phyloP scores from a whole-genome alignment of 2,888 invertebrate genomes.

The Eudemis profundana region DNA sequence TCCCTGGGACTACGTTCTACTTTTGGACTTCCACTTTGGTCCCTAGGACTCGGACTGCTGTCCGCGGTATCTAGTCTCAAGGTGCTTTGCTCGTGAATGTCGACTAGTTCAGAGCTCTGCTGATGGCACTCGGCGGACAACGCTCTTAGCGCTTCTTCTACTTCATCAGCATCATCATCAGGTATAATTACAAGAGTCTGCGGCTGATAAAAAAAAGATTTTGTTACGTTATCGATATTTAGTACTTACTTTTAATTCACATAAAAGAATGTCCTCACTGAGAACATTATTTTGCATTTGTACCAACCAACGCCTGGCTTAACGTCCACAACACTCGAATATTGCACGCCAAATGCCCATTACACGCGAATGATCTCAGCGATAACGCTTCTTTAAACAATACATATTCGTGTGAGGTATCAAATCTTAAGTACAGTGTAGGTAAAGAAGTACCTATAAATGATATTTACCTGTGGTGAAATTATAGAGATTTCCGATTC shows the following conservation, averaged over 20 bases:
- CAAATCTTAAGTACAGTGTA: no score
- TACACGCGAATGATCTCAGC: no score
- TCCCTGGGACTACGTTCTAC: background rate
- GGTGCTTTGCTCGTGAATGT: conserved; percentile 16
- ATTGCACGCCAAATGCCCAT: no score
- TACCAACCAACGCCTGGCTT: no score
- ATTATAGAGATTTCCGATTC: conserved; percentile 22
- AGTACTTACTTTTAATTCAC: background rate
- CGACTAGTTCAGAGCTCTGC: background rate
- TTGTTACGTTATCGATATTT: background rate
- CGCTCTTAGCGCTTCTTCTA: background rate
- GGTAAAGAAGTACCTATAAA: no score
- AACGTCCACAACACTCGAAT: no score
- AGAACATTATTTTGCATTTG: no score
- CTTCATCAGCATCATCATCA: conserved; percentile 13
- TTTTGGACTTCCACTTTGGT: background rate
- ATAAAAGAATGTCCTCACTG: no score
- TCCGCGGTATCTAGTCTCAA: conserved; percentile 16
- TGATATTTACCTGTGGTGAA: conserved; percentile 2
- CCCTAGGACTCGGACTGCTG: background rate
- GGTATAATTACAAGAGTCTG: background rate
- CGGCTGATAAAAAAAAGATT: background rate
- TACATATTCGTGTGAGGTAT: no score
- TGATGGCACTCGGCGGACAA: background rate
- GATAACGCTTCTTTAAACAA: no score